phyloP scores from a whole-genome alignment of 2,113 vertebrate genomes.

The Formicarius rufipectus region DNA sequence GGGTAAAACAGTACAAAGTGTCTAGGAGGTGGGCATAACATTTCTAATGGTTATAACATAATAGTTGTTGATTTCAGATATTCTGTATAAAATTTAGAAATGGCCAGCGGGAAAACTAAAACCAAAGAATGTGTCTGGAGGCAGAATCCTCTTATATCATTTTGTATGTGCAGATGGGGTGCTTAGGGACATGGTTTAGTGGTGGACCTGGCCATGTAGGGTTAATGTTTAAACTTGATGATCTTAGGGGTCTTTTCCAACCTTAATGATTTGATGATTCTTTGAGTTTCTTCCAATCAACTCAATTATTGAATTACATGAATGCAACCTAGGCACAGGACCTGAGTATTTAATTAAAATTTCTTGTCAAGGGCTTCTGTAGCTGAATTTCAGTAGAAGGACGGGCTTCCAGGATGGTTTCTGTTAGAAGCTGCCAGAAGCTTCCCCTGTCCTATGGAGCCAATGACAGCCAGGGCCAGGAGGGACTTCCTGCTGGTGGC shows the following conservation, averaged over 20 bases:
- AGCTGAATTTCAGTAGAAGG: too few relatives aligned
- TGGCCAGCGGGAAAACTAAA: fast-evolving
- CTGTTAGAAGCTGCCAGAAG: too few relatives aligned
- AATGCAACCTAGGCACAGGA: not conserved
- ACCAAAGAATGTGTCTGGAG: not conserved
- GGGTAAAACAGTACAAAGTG: not conserved
- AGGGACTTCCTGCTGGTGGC: too few relatives aligned
- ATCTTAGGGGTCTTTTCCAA: not conserved
- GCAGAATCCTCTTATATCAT: not conserved
- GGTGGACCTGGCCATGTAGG: too few relatives aligned
- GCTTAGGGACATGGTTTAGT: not conserved
- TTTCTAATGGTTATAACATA: not conserved
- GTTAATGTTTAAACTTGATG: not conserved
- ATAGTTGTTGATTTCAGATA: not conserved
- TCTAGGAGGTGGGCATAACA: not conserved
- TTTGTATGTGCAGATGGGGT: not conserved
- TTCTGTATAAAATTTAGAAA: not conserved
- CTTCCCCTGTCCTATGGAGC: too few relatives aligned
- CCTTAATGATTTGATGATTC: not conserved
- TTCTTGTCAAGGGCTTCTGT: too few relatives aligned
- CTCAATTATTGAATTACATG: not conserved
- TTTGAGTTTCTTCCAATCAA: not conserved
- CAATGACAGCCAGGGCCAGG: too few relatives aligned
- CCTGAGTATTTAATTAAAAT: not conserved
- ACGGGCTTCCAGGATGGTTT: too few relatives aligned